These are phyloP conservation scores for Laspeyria flexula DNA, from an alignment of 2,888 invertebrate species.

Conservation along the genomic window DNA sequence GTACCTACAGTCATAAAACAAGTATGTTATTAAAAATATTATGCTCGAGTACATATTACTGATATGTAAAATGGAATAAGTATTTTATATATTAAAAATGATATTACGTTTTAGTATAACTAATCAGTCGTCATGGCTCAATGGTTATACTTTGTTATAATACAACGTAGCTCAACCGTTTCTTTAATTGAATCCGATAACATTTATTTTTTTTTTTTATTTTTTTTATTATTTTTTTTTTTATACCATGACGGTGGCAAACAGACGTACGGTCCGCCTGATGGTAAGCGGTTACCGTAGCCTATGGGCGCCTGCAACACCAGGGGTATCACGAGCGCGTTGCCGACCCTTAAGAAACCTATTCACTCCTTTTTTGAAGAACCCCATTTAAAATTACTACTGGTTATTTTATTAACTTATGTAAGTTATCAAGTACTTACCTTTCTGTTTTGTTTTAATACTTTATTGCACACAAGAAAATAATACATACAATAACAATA, in stretches of 20 bases:
- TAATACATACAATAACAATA: no score
- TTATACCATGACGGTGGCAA: no score
- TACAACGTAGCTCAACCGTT: slow-evolving; percentile 1
- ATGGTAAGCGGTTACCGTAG: no score
- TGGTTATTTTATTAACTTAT: slow-evolving; percentile 2
- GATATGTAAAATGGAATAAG: slow-evolving; percentile 14
- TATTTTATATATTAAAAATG: slow-evolving; percentile 7
- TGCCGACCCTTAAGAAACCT: no score
- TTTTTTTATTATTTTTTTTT: no score
- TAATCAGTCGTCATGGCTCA: slow-evolving; percentile 10
- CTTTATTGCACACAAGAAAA: no score
- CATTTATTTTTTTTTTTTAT: no score
- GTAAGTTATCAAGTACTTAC: background rate
- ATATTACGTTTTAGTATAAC: slow-evolving; percentile 1
- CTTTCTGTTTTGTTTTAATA: no score
- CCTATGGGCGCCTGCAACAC: no score
- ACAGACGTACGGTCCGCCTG: no score
- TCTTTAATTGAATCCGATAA: slow-evolving; percentile 29
- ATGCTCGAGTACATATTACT: slow-evolving; percentile 4
- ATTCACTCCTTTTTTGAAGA: no score
- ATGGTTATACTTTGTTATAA: background rate
- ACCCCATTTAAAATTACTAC: slow-evolving; percentile 4
- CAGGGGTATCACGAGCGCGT: no score
- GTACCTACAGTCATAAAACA: background rate
- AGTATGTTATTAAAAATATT: slow-evolving; percentile 5